These are phyloP conservation scores for Sapajus apella DNA, from an alignment of 2,113 vertebrate species.

Conservation along the genomic window DNA sequence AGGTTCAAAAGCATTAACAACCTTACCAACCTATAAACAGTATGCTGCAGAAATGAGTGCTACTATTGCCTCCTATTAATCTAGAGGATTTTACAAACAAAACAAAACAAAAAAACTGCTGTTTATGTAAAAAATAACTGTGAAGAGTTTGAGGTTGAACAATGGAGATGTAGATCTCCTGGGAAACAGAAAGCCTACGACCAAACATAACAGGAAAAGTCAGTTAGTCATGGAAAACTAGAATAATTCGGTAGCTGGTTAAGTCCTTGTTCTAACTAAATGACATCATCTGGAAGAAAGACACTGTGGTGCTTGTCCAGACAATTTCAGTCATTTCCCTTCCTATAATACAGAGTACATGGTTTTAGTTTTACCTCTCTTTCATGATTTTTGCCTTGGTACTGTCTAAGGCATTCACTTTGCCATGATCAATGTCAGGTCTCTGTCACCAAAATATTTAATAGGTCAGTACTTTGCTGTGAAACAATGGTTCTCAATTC, in stretches of 20 bases:
- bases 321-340: neutral
- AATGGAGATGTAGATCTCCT: neutral
- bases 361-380: neutral
- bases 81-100: neutral
- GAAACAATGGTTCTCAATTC: neutral
- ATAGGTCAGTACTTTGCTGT: neutral
- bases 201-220: constrained; percentile 73
- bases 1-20: neutral
- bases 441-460: neutral
- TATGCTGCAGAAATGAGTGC: neutral
- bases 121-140: neutral
- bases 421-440: neutral
- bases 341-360: neutral
- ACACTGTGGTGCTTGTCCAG: constrained; percentile 33
- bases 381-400: neutral
- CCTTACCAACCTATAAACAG: neutral
- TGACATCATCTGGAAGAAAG: constrained; percentile 78
- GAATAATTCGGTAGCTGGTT: constrained; percentile 8
- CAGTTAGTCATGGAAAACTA: constrained; percentile 71
- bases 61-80: neutral
- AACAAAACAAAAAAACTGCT: too few relatives aligned
- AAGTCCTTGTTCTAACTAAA: constrained; percentile 45
- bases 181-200: constrained; percentile 53
- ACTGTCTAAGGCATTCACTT: neutral
- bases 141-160: constrained; percentile 26